A percentile compares a stretch with the other conserved stretches of the same genome.
These are phyloP conservation scores for Esox niger DNA, from an alignment of 2,113 vertebrate species.

Conservation along the genomic window DNA sequence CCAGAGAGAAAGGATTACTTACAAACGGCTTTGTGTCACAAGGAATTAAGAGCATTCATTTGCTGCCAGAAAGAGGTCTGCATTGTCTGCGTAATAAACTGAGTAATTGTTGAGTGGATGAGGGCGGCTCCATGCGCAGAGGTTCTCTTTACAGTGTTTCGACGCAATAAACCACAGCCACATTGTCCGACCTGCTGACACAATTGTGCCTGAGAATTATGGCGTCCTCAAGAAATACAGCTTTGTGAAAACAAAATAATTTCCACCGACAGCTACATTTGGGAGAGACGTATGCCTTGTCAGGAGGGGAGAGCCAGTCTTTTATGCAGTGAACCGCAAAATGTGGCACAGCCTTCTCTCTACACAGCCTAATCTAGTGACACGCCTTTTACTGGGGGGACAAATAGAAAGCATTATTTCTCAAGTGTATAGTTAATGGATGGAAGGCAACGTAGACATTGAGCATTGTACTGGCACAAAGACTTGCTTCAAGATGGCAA, in stretches of 20 bases:
- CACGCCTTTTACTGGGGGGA: not conserved
- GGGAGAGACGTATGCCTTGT: conserved; percentile 18
- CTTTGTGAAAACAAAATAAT: conserved; percentile 24
- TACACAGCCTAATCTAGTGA: not conserved
- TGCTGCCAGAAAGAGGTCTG: conserved; percentile 12
- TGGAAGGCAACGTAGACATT: no score
- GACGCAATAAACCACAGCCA: conserved; percentile 2
- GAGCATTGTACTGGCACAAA: no score
- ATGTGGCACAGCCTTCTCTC: not conserved
- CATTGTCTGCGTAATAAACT: conserved; percentile 33
- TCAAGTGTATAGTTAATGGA: no score
- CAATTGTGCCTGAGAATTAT: conserved; percentile 18
- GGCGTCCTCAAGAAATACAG: conserved; percentile 19
- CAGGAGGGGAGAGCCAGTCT: not conserved
- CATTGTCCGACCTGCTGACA: conserved; percentile 16
- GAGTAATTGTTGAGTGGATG: conserved; percentile 28
- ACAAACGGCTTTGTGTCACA: conserved; percentile 28
- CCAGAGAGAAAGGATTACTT: conserved; percentile 20
- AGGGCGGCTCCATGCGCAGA: not conserved
- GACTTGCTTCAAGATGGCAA: no score
- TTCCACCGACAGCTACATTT: conserved; percentile 17
- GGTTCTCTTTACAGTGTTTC: not conserved
- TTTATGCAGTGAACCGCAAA: conserved; percentile 1
- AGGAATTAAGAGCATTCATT: conserved; percentile 24
- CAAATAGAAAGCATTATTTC: not conserved